Base-by-base conservation (phyloP, 2,113 vertebrate species). In the Triplophysa dalaica region DNA sequence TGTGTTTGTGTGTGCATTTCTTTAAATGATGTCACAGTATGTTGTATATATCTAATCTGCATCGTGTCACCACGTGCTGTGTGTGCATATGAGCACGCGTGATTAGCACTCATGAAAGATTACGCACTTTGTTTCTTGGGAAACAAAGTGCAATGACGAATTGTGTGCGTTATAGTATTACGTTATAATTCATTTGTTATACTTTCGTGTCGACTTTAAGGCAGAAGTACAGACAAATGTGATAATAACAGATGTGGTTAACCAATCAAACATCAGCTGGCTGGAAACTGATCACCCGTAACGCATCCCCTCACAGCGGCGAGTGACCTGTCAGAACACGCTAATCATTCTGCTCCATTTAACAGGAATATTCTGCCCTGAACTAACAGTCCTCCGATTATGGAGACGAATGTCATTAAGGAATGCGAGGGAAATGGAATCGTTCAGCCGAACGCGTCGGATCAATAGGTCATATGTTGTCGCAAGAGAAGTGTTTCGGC, bases 311-410 rank as follows among this genome's bases (percentile, higher is more conserved):
- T 41, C 26, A 41, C 76, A 78, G 33, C 61, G 22, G 8, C 13
- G 29, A 14, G 29, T 16, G 11, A 41, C 75, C 63, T 45, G 66
- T 45, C 54, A 58, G 17, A 70, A 8, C 77, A 63, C 41, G 33
- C 70, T 60, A 61, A 70, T 76, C 65, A 81, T 76, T 81, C 74
- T 81, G 66, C 73, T 69, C 74, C 56, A 81, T 81, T 81, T 70
- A 76, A 81, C 65, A 26, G 16, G 70, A 68, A 81, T 50, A 50
- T 12, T 16, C 75, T 60, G 64, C 79, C 63, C 21, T 38, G 24
- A 69, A 70, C 66, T 70, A 74, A 76, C 65, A 69, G 72, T 43
- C 50, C 56, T 81, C 22, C 66, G 69, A 74, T 67, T 66, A 70
- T 38, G 26, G 33, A 45, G 54, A 76, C 50, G 8, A 33, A 33